Evolutionary conservation across 2,888 invertebrate genomes (phyloP).

Genomic region (Hesperia comma): DNA sequence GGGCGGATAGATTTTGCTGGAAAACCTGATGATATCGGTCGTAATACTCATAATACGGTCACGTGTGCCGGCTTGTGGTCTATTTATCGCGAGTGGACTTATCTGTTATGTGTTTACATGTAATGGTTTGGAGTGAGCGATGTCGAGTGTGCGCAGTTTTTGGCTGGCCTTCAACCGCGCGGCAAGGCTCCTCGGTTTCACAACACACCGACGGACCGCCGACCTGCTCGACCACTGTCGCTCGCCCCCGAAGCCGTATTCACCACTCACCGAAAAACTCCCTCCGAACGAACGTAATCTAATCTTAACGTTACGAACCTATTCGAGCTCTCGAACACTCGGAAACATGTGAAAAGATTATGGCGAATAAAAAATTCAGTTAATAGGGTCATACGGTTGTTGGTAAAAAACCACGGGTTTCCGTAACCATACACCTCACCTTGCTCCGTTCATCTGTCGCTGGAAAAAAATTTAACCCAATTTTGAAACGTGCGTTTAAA

Average conservation of each 20-base stretch:
- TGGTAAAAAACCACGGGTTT: conserved; percentile 68
- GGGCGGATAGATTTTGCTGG: not conserved
- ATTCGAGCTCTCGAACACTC: conserved; percentile 22
- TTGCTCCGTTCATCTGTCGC: conserved; percentile 72
- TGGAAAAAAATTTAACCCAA: conserved; percentile 76
- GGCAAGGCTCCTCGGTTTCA: conserved; percentile 75
- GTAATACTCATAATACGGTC: conserved; percentile 5
- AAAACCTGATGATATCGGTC: conserved; percentile 14
- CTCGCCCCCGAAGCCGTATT: conserved; percentile 7
- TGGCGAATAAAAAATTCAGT: conserved; percentile 58
- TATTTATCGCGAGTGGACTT: conserved; percentile 41
- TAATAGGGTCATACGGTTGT: conserved; percentile 72
- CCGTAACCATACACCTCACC: conserved; percentile 81
- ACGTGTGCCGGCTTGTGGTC: not conserved
- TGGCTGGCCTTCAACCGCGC: conserved; percentile 76
- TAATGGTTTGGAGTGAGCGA: conserved; percentile 61
- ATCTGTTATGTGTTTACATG: conserved; percentile 61
- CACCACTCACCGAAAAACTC: conserved; percentile 4
- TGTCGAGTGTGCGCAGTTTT: conserved; percentile 60
- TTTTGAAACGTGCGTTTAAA: conserved; percentile 67
- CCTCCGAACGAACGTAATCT: conserved; percentile 8
- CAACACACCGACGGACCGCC: conserved; percentile 54
- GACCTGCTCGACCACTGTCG: conserved; percentile 40
- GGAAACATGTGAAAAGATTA: conserved; percentile 68
- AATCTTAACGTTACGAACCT: conserved; percentile 12